phyloP scores from a whole-genome alignment of 2,888 invertebrate species.

The Diarsia brunnea region DNA sequence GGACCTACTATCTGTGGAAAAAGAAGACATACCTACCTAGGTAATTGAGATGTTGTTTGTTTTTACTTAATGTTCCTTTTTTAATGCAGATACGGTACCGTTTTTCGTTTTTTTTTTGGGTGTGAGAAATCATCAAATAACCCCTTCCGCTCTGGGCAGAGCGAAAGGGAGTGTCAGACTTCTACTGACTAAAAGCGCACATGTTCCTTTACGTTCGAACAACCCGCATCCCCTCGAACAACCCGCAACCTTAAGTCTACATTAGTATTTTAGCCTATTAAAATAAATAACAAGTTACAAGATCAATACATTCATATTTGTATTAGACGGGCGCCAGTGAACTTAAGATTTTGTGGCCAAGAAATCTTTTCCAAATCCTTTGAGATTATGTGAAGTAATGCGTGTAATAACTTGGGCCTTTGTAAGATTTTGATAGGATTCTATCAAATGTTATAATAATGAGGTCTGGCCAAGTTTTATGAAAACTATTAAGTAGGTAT shows the following conservation, averaged over 20 bases:
- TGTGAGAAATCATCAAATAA: no score
- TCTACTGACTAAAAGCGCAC: no score
- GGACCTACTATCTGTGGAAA: no score
- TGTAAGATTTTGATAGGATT: conserved; percentile 20
- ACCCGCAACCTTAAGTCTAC: not conserved
- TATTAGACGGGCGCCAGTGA: conserved; percentile 11
- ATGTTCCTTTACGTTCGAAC: no score
- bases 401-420: conserved; percentile 33
- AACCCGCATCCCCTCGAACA: no score
- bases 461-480: not conserved
- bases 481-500: not conserved
- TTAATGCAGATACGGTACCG: not conserved
- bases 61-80: not conserved
- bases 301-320: conserved; percentile 29
- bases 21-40: not conserved
- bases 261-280: not conserved
- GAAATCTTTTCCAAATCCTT: conserved; percentile 37
- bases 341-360: conserved; percentile 4
- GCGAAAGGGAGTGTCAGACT: no score
- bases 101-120: no score
- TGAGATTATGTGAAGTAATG: conserved; percentile 43
- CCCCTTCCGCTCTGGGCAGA: no score
- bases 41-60: not conserved
- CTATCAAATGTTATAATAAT: conserved; percentile 23
- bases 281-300: conserved; percentile 13